Percentiles rank a stretch among this genome's conserved stretches.
phyloP scores from a whole-genome alignment of 2,797 vertebrate genomes.

The Caiman crocodilus region DNA sequence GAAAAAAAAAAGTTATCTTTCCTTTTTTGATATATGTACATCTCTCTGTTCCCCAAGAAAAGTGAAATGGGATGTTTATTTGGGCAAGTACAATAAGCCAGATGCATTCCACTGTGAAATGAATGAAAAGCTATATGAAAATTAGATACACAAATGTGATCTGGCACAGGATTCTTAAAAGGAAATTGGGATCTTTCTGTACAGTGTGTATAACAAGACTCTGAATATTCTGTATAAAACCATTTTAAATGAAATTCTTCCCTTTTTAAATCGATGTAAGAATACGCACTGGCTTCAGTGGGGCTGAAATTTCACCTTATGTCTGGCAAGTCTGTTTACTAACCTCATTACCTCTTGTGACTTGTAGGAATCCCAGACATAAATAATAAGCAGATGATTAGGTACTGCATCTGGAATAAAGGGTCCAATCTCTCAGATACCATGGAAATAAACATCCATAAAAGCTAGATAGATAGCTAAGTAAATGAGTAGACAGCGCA shows the following conservation, averaged over 20 bases:
- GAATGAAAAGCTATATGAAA: constrained; percentile 48
- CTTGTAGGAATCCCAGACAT: neutral
- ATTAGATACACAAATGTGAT: constrained; percentile 32
- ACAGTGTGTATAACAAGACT: neutral
- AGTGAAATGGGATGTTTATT: constrained; percentile 35
- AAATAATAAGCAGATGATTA: accelerated
- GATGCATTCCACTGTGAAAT: constrained; percentile 29
- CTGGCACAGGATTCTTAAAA: neutral
- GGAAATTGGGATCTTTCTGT: neutral
- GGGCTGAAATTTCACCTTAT: neutral
- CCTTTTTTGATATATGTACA: constrained; percentile 29
- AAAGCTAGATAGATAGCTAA: neutral
- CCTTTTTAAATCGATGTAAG: neutral
- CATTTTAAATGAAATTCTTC: neutral
- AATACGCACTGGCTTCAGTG: neutral
- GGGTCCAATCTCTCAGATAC: too few species aligned
- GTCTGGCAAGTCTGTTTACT: neutral
- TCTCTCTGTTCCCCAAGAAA: constrained; percentile 35
- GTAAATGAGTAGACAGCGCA: neutral
- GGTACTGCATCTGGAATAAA: neutral
- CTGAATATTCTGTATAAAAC: constrained; percentile 33
- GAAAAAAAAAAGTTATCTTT: neutral
- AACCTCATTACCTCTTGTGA: neutral
- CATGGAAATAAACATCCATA: neutral
- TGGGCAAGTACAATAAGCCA: neutral